Conservation (phyloP, 2,113 vertebrate species). For the Leptocoma aspasia region DNA sequence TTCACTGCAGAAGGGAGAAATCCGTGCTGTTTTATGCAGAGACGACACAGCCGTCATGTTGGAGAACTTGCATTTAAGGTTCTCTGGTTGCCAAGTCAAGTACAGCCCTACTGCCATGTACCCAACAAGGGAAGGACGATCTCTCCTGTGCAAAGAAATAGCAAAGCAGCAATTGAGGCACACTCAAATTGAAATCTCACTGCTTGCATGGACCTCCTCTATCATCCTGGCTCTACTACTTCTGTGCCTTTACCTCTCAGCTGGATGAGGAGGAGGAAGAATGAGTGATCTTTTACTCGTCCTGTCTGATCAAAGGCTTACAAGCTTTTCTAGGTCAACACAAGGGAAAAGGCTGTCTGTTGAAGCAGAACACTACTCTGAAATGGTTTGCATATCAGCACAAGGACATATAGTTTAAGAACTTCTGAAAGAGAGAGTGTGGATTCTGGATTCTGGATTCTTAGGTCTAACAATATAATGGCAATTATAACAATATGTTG, state of each 20-base stretch:
- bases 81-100: not conserved
- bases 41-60: accelerated
- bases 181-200: not conserved
- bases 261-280: not conserved
- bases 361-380: not conserved
- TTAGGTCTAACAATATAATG: not conserved
- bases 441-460: not conserved
- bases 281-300: not conserved
- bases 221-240: not conserved
- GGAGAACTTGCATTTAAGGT: not conserved
- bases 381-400: not conserved
- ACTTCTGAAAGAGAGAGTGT: not conserved
- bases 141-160: not conserved
- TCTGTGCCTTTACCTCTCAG: not conserved
- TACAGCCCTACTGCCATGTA: not conserved
- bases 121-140: not conserved
- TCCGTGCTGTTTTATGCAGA: not conserved
- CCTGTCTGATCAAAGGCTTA: not conserved
- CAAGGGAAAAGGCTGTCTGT: not conserved
- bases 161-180: not conserved
- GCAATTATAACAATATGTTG: not conserved
- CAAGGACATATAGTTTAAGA: not conserved
- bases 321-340: not conserved
- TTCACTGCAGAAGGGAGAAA: not conserved
- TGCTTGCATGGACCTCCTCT: not conserved